These are phyloP conservation scores for Epinotia brunnichana DNA, from an alignment of 2,888 invertebrate genomes.

Conservation along the genomic window DNA sequence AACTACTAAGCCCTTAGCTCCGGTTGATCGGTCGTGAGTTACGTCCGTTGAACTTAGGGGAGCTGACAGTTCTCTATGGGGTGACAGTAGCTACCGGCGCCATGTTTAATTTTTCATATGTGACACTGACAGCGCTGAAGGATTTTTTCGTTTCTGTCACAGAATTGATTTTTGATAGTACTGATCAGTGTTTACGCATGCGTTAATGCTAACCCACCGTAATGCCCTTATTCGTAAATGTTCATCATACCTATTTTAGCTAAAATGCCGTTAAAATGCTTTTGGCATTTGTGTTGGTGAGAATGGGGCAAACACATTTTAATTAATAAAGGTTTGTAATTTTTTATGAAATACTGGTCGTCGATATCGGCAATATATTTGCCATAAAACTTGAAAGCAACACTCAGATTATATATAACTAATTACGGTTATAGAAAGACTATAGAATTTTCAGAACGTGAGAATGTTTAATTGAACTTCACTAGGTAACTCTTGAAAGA, in stretches of 20 bases:
- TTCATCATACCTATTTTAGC: too few relatives aligned
- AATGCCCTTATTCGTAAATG: too few relatives aligned
- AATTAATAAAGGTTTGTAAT: too few relatives aligned
- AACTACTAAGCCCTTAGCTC: not conserved
- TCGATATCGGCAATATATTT: not conserved
- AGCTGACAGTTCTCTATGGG: constrained; percentile 1
- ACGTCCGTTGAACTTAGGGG: not conserved
- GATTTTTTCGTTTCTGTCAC: not conserved
- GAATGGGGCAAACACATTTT: too few relatives aligned
- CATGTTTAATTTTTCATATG: not conserved
- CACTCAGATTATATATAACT: not conserved
- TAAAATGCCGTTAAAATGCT: too few relatives aligned
- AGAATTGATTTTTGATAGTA: not conserved
- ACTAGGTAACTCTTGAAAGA: too few relatives aligned
- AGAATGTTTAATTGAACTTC: too few relatives aligned
- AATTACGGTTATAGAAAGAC: too few relatives aligned
- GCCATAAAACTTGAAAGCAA: not conserved
- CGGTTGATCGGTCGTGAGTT: not conserved
- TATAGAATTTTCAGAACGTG: too few relatives aligned
- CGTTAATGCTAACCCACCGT: not conserved
- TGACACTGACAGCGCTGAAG: too few relatives aligned
- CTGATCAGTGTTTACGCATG: not conserved
- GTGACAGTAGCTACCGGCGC: not conserved
- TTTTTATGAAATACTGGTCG: too few relatives aligned
- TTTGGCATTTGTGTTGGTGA: too few relatives aligned